Base-by-base conservation (phyloP, 35 echinoderm and acorn worm species). In the Chiridota heheva region DNA sequence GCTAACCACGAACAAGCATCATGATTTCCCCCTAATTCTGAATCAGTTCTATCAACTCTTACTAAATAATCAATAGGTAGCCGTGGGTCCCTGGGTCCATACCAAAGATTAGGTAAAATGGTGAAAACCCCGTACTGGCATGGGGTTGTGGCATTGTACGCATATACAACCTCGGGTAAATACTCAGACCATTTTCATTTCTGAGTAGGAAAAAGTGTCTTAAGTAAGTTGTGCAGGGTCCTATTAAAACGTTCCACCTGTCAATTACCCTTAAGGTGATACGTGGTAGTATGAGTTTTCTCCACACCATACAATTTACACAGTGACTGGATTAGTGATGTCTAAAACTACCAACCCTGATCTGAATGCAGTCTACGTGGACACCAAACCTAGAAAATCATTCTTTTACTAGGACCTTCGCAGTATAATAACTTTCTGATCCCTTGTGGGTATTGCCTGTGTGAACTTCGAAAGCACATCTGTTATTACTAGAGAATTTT, bases 351-450 rank as follows among this genome's bases (percentile, higher is more conserved):
- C 33, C 58, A 0, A 1, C 2, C 58, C n/a, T 15, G 7, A 31
- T 61, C 58, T 61, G 58, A 61, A n/a, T 61, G 58, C 8, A 61
- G 58, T 61, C 0, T 7, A 7, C n/a, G 7, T 7, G 58, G 58
- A 61, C 58, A 15, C 58, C 7, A 61, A 61, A 61, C n/a, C 58
- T 61, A 6, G 58, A 61, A 3, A 60, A 60, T 3, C 58, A 60
- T 60, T 61, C 58, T 31, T 7, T 61, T 31, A 61, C 33, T 7
- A 61, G 58, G 7, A 31, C n/a, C n/a, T 61, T 61, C 7, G n/a
- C n/a, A 61, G 58, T 1, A 8, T 3, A 6, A 28, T 31, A 15
- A 31, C 58, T 15, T 22, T 61, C 33, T 61, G 58, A n/a, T 61
- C 58, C 7, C 33, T 61, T 0, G 58, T 61, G 7, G 58, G 6